phyloP scores from a whole-genome alignment of 2,797 vertebrate species.

The Xenentodon cancila region DNA sequence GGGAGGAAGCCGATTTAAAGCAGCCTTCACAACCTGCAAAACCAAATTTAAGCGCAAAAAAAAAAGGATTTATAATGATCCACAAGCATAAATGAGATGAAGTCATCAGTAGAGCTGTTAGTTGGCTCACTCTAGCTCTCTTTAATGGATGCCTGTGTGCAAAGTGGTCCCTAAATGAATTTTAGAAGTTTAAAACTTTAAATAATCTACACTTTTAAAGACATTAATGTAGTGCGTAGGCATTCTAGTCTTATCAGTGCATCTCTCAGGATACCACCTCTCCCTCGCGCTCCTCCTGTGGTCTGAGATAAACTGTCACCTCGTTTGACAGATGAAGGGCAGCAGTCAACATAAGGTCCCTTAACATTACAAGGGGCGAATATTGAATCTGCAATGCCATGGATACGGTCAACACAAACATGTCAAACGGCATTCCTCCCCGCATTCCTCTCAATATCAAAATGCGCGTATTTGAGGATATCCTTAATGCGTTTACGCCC shows the following conservation, averaged over 20 bases:
- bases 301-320: constrained; percentile 80
- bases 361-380: constrained; percentile 86
- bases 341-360: constrained; percentile 71
- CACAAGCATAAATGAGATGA: too few relatives aligned
- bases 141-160: background rate
- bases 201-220: too few relatives aligned
- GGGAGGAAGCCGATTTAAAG: too few relatives aligned
- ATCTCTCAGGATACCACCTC: constrained; percentile 47
- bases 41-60: too few relatives aligned
- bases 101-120: too few relatives aligned
- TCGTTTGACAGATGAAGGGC: constrained; percentile 78
- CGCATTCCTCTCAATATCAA: constrained; percentile 78
- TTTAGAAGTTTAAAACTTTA: background rate
- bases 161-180: background rate
- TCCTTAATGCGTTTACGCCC: constrained; percentile 77
- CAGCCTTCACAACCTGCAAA: too few relatives aligned
- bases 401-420: constrained; percentile 76
- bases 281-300: constrained; percentile 70
- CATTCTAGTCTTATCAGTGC: constrained; percentile 30
- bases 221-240: too few relatives aligned
- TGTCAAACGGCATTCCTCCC: constrained; percentile 70
- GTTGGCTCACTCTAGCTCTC: too few relatives aligned
- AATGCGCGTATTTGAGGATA: constrained; percentile 83
- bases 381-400: constrained; percentile 72
- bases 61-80: too few relatives aligned